phyloP scores from a whole-genome alignment of 2,113 vertebrate species.

The Eira barbara region DNA sequence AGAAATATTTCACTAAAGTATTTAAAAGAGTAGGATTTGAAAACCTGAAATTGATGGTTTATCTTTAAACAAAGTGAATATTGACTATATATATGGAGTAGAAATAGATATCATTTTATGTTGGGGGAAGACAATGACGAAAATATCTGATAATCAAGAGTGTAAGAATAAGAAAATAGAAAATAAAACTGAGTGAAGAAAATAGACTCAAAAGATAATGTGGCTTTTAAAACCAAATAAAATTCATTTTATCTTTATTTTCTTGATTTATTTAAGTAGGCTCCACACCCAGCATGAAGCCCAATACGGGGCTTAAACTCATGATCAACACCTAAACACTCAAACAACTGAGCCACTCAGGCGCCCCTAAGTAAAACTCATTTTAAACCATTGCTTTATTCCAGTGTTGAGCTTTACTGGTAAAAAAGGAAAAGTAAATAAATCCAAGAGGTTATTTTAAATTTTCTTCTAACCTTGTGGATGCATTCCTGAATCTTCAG shows the following conservation, averaged over 20 bases:
- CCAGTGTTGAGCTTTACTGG: background rate
- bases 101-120: background rate
- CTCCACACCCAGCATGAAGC: background rate
- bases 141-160: background rate
- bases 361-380: background rate
- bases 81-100: background rate
- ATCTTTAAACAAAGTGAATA: constrained; percentile 6
- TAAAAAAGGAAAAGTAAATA: background rate
- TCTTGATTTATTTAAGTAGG: background rate
- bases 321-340: background rate
- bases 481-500: background rate
- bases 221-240: background rate
- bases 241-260: background rate
- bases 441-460: background rate
- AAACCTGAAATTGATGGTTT: constrained; percentile 3
- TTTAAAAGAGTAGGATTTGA: background rate
- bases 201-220: background rate
- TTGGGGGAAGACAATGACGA: background rate
- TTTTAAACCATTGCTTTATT: background rate
- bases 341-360: background rate
- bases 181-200: constrained; percentile 8
- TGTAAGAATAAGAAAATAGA: background rate
- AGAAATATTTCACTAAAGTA: constrained; percentile 49
- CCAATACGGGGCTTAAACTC: background rate
- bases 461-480: background rate